A percentile compares a stretch with the other conserved stretches of the same genome.
Evolutionary conservation across 2,888 invertebrate genomes (phyloP).

Genomic region (Heliconius sara): DNA sequence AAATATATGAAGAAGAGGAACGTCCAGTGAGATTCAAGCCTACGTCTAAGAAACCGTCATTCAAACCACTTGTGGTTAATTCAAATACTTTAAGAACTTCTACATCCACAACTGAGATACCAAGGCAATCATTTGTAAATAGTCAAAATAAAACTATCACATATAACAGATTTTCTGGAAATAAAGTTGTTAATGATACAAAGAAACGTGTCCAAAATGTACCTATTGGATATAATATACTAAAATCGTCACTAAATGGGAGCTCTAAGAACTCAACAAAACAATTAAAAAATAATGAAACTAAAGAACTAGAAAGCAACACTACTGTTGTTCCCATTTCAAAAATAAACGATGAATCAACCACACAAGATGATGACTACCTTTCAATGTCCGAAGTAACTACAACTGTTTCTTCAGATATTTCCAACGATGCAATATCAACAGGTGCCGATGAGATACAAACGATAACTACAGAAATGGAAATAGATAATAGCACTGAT

Average conservation of each 20-base stretch:
- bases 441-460: constrained; percentile 62
- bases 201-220: constrained; percentile 77
- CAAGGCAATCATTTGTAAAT: constrained; percentile 57
- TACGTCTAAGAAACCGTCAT: constrained; percentile 67
- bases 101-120: constrained; percentile 73
- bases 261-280: constrained; percentile 38
- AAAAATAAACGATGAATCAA: constrained; percentile 45
- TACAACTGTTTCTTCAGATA: constrained; percentile 55
- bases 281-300: constrained; percentile 34
- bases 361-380: constrained; percentile 68
- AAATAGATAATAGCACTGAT: constrained; percentile 67
- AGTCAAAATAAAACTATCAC: constrained; percentile 67
- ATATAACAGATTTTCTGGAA: constrained; percentile 64
- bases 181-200: constrained; percentile 62
- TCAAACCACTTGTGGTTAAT: constrained; percentile 69
- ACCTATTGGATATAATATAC: constrained; percentile 67
- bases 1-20: constrained; percentile 58
- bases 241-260: constrained; percentile 51
- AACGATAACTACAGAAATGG: constrained; percentile 64
- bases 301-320: constrained; percentile 50
- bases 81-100: constrained; percentile 77
- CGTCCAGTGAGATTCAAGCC: constrained; percentile 54
- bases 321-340: constrained; percentile 45
- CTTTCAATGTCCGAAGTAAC: constrained; percentile 64
- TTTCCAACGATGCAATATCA: constrained; percentile 55